Base-by-base conservation (phyloP, 2,888 invertebrate species). In the Tiphia femorata region DNA sequence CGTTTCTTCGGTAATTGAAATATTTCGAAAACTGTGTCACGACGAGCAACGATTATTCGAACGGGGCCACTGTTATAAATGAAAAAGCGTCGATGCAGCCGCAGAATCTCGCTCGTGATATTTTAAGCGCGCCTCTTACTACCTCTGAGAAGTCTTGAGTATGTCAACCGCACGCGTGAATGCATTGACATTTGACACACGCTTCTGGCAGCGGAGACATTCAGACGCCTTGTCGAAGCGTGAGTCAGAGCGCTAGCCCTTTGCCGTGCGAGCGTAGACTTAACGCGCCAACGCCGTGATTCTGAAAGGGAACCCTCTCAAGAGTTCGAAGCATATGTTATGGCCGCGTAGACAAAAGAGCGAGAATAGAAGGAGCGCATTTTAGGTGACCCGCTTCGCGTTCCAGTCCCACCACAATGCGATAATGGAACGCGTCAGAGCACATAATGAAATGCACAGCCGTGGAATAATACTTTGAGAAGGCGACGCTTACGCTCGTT, bases 261-360 rank as follows among this genome's bases (percentile, higher is more conserved):
- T 53, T 49, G 52, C 48, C 50, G 53, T n/a, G n/a, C n/a, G n/a
- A n/a, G n/a, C n/a, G n/a, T n/a, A n/a, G 56, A 51, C 57, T 64
- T 47, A 49, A 42, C 52, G n/a, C n/a, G 23, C 30, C 58, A 54
- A 56, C 55, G 43, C 48, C 23, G 47, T 38, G 54, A 56, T 54
- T 57, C 52, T 46, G 44, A 69, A 51, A 55, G 56, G 49, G 57
- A 16, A 55, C n/a, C n/a, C 54, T 20, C 60, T 56, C 27, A 57
- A 65, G 57, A 52, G 56, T 52, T 56, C 49, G 56, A 55, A 50
- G 54, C 66, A 66, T 63, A 63, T 69, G 68, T 68, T 69, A 66
- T 51, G 38, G 44, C 14, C 46, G 33, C 14, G 35, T 33, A 66
- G 58, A 68, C 68, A 69, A 68, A 69, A 57, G 52, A 49, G 29